These are phyloP conservation scores for Pseudomyrmex concolor DNA, from an alignment of 1,140 invertebrate species.

Conservation along the genomic window DNA sequence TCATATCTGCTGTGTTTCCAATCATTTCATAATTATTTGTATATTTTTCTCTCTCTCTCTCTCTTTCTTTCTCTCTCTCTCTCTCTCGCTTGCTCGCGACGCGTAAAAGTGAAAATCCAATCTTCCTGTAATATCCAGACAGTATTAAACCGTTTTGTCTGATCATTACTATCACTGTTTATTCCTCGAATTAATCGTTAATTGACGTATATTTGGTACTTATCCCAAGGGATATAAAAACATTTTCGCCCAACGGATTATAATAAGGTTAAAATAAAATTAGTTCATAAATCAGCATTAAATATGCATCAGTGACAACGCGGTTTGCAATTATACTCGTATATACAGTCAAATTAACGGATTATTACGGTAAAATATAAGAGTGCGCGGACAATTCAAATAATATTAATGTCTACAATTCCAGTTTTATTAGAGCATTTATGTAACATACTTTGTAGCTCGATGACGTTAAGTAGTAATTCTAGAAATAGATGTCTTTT, in stretches of 20 bases:
- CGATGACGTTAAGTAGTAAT: neutral
- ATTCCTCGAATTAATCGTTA: slow-evolving; percentile 42
- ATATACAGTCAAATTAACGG: slow-evolving; percentile 31
- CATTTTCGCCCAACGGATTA: neutral
- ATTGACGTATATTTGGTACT: neutral
- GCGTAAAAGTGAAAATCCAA: slow-evolving; percentile 29
- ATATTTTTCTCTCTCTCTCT: no score
- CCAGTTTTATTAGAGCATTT: slow-evolving; percentile 15
- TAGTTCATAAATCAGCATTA: slow-evolving; percentile 62
- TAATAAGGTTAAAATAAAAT: slow-evolving; percentile 38
- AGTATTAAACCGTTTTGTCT: slow-evolving; percentile 16
- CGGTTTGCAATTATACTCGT: slow-evolving; percentile 31
- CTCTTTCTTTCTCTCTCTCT: no score
- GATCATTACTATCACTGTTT: slow-evolving; percentile 22
- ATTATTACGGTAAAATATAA: slow-evolving; percentile 29
- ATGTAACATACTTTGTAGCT: neutral
- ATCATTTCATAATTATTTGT: slow-evolving; percentile 42
- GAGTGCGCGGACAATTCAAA: neutral
- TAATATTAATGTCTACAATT: slow-evolving; percentile 41
- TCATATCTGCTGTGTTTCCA: slow-evolving; percentile 19
- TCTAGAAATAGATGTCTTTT: slow-evolving; percentile 6
- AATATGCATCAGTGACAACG: slow-evolving; percentile 59
- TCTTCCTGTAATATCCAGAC: slow-evolving; percentile 24
- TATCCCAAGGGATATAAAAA: slow-evolving; percentile 2
- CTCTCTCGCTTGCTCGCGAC: neutral